Evolutionary conservation across 1,140 invertebrate species (phyloP).

Genomic region (Neuroterus valhalla): DNA sequence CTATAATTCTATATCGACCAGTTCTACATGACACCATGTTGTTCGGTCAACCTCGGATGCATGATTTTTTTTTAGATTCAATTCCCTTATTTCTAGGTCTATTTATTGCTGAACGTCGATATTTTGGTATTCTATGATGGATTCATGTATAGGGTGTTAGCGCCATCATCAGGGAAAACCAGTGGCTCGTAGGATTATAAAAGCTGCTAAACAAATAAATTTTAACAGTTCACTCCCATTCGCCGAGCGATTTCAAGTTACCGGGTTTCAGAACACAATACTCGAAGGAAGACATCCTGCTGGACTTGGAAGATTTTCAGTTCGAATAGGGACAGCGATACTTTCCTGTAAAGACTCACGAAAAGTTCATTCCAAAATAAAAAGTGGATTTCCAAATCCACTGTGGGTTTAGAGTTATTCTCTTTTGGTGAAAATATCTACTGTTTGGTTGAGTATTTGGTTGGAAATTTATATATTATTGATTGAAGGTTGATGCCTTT

Average conservation of each 20-base stretch:
- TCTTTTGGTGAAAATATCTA: no score
- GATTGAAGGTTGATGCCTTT: no score
- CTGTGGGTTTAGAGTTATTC: no score
- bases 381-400: no score
- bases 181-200: conserved; percentile 20
- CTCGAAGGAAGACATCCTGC: not conserved
- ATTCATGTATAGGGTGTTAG: not conserved
- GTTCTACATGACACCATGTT: not conserved
- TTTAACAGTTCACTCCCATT: conserved; percentile 26
- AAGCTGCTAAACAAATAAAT: conserved; percentile 12
- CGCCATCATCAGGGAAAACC: conserved; percentile 20
- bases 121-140: conserved; percentile 9
- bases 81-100: conserved; percentile 24
- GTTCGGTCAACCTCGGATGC: conserved; percentile 28
- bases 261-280: not conserved
- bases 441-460: no score
- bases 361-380: not conserved
- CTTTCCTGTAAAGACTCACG: not conserved
- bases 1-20: conserved; percentile 42
- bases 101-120: not conserved
- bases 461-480: no score
- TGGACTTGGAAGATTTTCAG: not conserved
- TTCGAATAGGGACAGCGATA: not conserved
- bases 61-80: not conserved
- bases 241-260: not conserved